These are phyloP conservation scores for Melanerpes aurifrons DNA, from an alignment of 2,113 vertebrate species.

Conservation along the genomic window DNA sequence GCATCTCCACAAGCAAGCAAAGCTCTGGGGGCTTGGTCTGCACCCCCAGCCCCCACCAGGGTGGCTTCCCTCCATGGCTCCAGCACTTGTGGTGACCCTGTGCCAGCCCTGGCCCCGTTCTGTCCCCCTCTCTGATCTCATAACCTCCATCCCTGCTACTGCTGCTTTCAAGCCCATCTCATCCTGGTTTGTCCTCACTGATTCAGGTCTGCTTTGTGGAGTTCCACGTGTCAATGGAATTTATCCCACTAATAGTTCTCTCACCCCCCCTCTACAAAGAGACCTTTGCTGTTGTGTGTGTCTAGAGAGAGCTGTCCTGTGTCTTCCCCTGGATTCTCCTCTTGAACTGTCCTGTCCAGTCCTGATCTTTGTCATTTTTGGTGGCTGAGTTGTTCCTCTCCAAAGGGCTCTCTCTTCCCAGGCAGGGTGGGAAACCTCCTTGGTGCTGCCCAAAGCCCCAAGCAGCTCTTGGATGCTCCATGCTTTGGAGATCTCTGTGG, in stretches of 20 bases:
- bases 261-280: neutral
- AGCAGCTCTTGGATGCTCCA: fast-evolving
- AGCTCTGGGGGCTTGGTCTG: neutral
- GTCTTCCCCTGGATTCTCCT: neutral
- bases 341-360: neutral
- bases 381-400: neutral
- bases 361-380: neutral
- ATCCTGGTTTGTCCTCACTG: neutral
- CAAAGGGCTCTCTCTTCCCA: neutral
- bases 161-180: constrained; percentile 14
- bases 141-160: neutral
- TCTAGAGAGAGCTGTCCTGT: neutral
- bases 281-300: neutral
- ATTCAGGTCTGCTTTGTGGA: neutral
- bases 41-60: neutral
- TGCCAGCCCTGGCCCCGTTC: neutral
- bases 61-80: neutral
- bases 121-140: neutral
- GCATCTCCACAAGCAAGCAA: neutral
- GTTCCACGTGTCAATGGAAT: constrained; percentile 21
- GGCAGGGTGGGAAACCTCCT: neutral
- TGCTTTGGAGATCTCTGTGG: fast-evolving
- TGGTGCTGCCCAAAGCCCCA: neutral
- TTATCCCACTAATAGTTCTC: neutral
- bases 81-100: neutral